phyloP scores from a whole-genome alignment of 1,140 invertebrate genomes.

The Orius insidiosus region DNA sequence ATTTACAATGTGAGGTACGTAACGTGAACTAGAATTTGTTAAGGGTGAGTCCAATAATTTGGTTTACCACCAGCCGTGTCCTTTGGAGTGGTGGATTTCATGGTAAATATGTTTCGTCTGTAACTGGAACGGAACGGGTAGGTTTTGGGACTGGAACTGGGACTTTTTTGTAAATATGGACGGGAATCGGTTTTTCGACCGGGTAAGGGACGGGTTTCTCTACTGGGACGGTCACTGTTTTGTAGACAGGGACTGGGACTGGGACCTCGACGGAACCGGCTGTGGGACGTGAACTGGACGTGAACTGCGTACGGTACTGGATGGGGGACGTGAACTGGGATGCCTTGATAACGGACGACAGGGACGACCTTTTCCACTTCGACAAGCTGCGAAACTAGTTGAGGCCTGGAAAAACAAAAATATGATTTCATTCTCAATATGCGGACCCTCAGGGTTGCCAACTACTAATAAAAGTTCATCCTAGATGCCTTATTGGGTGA shows the following conservation, averaged over 20 bases:
- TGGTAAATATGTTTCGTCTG: conserved; percentile 7
- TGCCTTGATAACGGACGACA: not conserved
- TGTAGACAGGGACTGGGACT: conserved; percentile 8
- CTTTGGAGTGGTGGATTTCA: conserved; percentile 5
- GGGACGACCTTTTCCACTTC: conserved; percentile 5
- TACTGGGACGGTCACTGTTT: conserved; percentile 2
- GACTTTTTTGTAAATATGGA: conserved; percentile 1
- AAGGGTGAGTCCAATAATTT: no score
- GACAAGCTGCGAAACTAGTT: conserved; percentile 6
- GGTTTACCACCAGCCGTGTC: conserved; percentile 1
- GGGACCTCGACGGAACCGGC: not conserved
- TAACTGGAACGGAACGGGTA: conserved; percentile 1
- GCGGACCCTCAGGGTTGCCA: no score
- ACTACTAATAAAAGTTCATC: no score
- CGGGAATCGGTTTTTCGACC: conserved; percentile 2
- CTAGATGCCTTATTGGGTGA: no score
- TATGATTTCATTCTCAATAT: no score
- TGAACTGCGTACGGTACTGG: not conserved
- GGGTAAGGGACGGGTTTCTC: conserved; percentile 7
- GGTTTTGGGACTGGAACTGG: conserved; percentile 2
- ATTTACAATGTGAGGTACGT: no score
- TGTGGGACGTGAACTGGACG: conserved; percentile 1
- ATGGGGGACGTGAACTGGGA: conserved; percentile 1
- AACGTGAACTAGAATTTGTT: no score
- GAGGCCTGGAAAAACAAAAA: conserved; percentile 6